A percentile compares a stretch with the other conserved stretches of the same genome.
phyloP scores from a whole-genome alignment of 2,888 invertebrate species.

The Acanthoscelides obtectus region DNA sequence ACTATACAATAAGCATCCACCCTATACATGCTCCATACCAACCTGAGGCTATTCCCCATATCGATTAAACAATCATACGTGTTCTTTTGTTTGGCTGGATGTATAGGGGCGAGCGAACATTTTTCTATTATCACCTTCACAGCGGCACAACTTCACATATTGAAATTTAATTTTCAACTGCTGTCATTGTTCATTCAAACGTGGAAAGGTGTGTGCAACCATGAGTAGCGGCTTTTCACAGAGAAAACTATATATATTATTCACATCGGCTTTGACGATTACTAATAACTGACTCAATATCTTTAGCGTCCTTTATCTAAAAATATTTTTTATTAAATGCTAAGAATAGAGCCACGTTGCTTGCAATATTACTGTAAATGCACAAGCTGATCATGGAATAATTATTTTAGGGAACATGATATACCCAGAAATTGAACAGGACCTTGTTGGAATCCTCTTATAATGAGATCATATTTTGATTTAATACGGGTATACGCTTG shows the following conservation, averaged over 20 bases:
- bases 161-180: neutral
- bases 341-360: no score
- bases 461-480: no score
- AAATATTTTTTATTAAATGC: neutral
- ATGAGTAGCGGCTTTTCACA: neutral
- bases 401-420: no score
- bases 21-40: neutral
- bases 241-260: neutral
- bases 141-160: neutral
- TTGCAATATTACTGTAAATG: no score
- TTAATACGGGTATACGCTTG: no score
- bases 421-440: no score
- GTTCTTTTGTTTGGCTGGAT: neutral
- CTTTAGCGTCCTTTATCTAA: neutral
- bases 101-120: neutral
- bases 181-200: neutral
- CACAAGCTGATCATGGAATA: no score
- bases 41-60: conserved; percentile 1
- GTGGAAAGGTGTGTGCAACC: neutral
- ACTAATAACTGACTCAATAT: neutral
- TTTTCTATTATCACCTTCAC: neutral
- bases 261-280: neutral
- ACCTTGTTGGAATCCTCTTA: no score
- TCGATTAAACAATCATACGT: conserved; percentile 21
- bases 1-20: no score